Evolutionary conservation across 2,888 invertebrate species (phyloP).

Genomic region (Craniophora ligustri): DNA sequence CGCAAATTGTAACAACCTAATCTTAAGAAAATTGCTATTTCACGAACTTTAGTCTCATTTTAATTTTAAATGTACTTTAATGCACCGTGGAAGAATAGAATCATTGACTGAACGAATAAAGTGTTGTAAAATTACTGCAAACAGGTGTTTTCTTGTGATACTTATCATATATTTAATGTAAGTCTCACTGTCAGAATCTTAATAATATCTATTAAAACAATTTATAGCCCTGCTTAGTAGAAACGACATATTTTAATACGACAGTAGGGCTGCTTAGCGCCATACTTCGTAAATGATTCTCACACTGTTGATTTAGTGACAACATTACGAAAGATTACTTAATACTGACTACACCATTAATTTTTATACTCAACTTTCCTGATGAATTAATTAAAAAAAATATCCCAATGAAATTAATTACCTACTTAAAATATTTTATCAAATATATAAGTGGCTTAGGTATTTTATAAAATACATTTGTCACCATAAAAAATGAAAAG

Average conservation of each 20-base stretch:
- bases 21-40: conserved; percentile 35
- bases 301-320: conserved; percentile 33
- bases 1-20: conserved; percentile 27
- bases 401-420: neutral
- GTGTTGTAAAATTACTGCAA: conserved; percentile 13
- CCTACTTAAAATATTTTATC: neutral
- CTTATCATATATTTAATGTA: conserved; percentile 3
- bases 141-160: conserved; percentile 18
- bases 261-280: conserved; percentile 6
- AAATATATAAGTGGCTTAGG: neutral
- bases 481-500: too few relatives aligned
- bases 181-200: conserved; percentile 6
- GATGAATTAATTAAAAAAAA: conserved; percentile 7
- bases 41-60: conserved; percentile 27
- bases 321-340: conserved; percentile 18
- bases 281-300: conserved; percentile 9
- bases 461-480: too few relatives aligned
- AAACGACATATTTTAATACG: conserved; percentile 37
- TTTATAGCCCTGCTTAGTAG: conserved; percentile 17
- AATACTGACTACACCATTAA: conserved; percentile 7
- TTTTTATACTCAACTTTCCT: conserved; percentile 20
- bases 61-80: conserved; percentile 20
- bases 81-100: conserved; percentile 27
- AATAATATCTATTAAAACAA: conserved; percentile 16
- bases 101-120: conserved; percentile 19